Evolutionary conservation across 2,797 vertebrate species (phyloP), one percentile per base, ranked within the genome.

Genomic region (Psittacula echo): DNA sequence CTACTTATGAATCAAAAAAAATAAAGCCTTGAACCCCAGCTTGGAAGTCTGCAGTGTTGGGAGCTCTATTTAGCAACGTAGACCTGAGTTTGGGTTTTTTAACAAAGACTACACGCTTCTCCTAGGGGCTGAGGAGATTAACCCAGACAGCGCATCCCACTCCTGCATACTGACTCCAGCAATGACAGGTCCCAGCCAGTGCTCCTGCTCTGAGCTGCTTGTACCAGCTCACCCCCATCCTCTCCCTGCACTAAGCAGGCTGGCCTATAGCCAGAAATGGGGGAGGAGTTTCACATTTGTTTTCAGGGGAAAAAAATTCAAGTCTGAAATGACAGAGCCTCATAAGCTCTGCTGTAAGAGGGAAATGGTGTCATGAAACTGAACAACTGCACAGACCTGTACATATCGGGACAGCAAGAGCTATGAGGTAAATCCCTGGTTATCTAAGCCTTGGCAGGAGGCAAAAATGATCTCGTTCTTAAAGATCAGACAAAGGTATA

Each of bases 141-240:
- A 13, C 16, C 10, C 64, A 30, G 41, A 2, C 30, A 48, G 17
- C 8, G 4, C 21, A 32, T 37, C 42, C 26, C n/a, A 14, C 10
- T 34, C n/a, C 54, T 58, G 54, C 7, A 2, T 10, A 10, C 2
- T 6, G 44, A 5, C 65, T 53, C 14, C 77, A 47, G 71, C 44
- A 24, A 4, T 0, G n/a, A 22, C 0, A 2, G 26, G 8, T 5
- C 32, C 44, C n/a, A 17, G 50, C 2, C 3, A 1, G 17, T 16
- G 73, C 34, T 50, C 62, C 48, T 21, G 48, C 62, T 50, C 41
- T 5, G 39, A 68, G 68, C 56, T 14, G 11, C 54, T 47, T 1
- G 0, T 32, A 29, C 50, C 70, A 26, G 39, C 30, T 75, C 50
- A 37, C 5, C 24, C 17, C 14, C 23, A 22, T 20, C 23, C 51